Evolutionary conservation across 2,888 invertebrate genomes (phyloP).

Genomic region (Cerastis rubricosa): DNA sequence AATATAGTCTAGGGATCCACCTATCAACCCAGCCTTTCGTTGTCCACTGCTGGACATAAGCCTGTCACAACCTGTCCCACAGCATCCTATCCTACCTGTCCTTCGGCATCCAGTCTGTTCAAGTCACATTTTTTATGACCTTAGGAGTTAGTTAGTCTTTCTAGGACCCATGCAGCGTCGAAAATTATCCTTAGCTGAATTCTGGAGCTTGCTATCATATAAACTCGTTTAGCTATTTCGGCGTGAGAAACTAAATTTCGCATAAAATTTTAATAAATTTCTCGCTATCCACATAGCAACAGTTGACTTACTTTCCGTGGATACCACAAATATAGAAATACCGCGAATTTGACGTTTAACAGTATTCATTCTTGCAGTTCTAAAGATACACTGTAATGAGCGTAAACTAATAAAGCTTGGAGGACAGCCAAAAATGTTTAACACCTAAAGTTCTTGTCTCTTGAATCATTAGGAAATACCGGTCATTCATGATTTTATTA

Average conservation of each 20-base stretch:
- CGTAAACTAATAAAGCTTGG: conserved; percentile 35
- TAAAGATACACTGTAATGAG: conserved; percentile 3
- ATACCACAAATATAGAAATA: conserved; percentile 35
- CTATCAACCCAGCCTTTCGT: background rate
- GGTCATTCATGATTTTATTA: conserved; percentile 9
- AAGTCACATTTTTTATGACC: background rate
- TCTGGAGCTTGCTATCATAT: background rate
- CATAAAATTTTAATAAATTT: background rate
- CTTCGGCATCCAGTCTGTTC: background rate
- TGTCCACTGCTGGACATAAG: background rate
- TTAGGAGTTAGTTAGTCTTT: background rate
- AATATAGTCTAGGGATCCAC: background rate
- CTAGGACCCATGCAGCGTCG: no score
- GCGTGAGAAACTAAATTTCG: background rate
- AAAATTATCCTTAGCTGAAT: background rate
- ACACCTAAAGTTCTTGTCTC: conserved; percentile 8
- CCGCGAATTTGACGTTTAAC: background rate
- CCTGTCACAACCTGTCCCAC: background rate
- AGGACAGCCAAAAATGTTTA: conserved; percentile 36
- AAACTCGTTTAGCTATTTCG: background rate
- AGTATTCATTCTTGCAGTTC: conserved; percentile 1
- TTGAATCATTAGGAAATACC: conserved; percentile 43
- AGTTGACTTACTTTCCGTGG: conserved; percentile 10
- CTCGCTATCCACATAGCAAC: conserved; percentile 36
- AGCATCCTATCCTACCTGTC: background rate